A percentile compares a stretch with the other conserved stretches of the same genome.
These are phyloP conservation scores for Ferdinandea cuprea DNA, from an alignment of 2,888 invertebrate species.

Conservation along the genomic window DNA sequence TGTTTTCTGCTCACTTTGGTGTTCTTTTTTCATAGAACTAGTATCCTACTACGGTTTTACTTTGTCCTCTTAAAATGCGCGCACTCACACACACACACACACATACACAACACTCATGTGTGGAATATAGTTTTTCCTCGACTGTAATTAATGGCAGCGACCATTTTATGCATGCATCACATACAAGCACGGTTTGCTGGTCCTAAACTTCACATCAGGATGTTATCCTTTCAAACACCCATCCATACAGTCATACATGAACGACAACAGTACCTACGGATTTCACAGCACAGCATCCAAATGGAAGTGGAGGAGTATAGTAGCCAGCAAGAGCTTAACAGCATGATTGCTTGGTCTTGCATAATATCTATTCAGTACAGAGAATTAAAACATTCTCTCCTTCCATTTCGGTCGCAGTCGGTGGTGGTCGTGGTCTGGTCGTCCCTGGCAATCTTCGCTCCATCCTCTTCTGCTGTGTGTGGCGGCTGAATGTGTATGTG, in stretches of 20 bases:
- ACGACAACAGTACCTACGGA: no score
- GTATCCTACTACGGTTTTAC: constrained; percentile 54
- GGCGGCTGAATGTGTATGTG: no score
- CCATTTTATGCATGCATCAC: constrained; percentile 73
- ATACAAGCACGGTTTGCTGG: constrained; percentile 59
- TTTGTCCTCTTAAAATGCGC: constrained; percentile 59
- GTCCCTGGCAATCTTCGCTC: constrained; percentile 26
- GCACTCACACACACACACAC: constrained; percentile 14
- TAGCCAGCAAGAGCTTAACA: constrained; percentile 72
- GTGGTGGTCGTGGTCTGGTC: constrained; percentile 27
- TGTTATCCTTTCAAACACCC: constrained; percentile 74
- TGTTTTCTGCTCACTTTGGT: constrained; percentile 38
- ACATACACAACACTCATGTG: background rate
- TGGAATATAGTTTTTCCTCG: constrained; percentile 55
- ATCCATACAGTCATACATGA: constrained; percentile 22
- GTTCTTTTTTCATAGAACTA: constrained; percentile 8
- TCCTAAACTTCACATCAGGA: constrained; percentile 71
- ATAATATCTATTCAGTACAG: constrained; percentile 73
- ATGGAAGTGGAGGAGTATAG: constrained; percentile 33
- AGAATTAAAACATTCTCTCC: constrained; percentile 70
- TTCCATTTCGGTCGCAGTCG: constrained; percentile 11
- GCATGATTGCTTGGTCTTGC: constrained; percentile 74
- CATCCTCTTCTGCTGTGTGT: background rate
- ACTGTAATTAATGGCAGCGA: constrained; percentile 72
- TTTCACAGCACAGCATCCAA: constrained; percentile 44